Evolutionary conservation across 2,797 vertebrate genomes (phyloP), one percentile per base, ranked within the genome.

Genomic region (Eidolon dupreanum): DNA sequence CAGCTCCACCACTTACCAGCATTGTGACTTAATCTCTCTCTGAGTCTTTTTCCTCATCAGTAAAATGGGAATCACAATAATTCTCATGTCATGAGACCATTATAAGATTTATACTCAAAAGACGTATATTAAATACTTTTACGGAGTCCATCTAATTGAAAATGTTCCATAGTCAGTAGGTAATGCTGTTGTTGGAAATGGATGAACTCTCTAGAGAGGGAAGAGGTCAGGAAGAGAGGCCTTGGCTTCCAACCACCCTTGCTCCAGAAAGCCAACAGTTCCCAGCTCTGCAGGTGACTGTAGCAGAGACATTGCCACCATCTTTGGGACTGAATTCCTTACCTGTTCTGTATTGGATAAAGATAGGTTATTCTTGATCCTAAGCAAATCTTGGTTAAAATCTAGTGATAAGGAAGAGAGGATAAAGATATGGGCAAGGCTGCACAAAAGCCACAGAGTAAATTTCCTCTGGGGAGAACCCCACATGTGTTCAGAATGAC

Each of bases 41-140:
- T 66, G 38, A 77, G 20, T 68, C 38, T 46, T 83, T 77, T 81
- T 93, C 66, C 51, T 95, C 4, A 6, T 75, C 41, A 61, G 53
- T 49, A 46, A 94, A 85, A 82, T 68, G 22, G 46, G 59, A 90
- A 70, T 77, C 59, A 66, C 68, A 81, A 2, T 90, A 83, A 75
- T 81, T 73, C 55, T 51, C 26, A 26, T 82, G 31, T 88, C 49
- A 17, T 49, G 63, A 75, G 71, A 31, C 61, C 59, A 26, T 77
- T 81, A 19, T 84, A 71, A 94, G 36, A 77, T 66, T 61, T 79
- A 17, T 20, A 79, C 59, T 90, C 20, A 68, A 95, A 94, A 94
- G 82, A 49, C 75, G 26, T 17, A 46, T 57, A 33, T 92, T 94
- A 65, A 91, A 82, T 68, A 78, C 17, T 33, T 63, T 74, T 53